A percentile compares a stretch with the other conserved stretches of the same genome.
phyloP scores from a whole-genome alignment of 2,888 invertebrate genomes.

The Biston stratarius region DNA sequence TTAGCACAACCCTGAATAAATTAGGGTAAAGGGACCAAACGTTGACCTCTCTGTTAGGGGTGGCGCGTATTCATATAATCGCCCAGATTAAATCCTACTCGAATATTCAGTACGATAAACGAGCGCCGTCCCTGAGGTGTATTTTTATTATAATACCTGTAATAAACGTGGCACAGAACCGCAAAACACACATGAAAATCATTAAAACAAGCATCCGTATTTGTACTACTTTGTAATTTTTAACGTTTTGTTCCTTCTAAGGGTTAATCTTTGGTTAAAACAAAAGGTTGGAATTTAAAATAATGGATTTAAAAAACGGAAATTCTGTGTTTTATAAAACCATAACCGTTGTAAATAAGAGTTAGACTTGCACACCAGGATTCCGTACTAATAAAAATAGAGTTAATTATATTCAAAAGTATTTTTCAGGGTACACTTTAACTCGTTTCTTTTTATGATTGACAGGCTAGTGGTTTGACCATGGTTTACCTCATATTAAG shows the following conservation, averaged over 20 bases:
- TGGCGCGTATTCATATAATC: conserved; percentile 55
- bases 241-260: conserved; percentile 14
- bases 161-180: conserved; percentile 40
- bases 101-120: conserved; percentile 58
- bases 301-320: neutral
- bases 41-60: conserved; percentile 43
- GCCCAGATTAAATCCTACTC: conserved; percentile 59
- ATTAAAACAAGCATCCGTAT: conserved; percentile 29
- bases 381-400: too few species aligned
- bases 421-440: neutral
- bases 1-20: conserved; percentile 45
- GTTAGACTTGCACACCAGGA: too few species aligned
- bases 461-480: too few species aligned
- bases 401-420: neutral
- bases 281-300: conserved; percentile 10
- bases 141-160: conserved; percentile 49
- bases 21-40: conserved; percentile 42
- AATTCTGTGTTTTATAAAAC: neutral
- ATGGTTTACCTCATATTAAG: too few species aligned
- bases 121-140: conserved; percentile 44
- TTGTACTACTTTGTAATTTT: conserved; percentile 23
- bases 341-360: neutral
- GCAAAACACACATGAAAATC: conserved; percentile 35
- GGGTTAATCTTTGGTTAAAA: conserved; percentile 17
- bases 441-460: too few species aligned